phyloP scores from a whole-genome alignment of 2,113 vertebrate species.

The Climacteris rufus region DNA sequence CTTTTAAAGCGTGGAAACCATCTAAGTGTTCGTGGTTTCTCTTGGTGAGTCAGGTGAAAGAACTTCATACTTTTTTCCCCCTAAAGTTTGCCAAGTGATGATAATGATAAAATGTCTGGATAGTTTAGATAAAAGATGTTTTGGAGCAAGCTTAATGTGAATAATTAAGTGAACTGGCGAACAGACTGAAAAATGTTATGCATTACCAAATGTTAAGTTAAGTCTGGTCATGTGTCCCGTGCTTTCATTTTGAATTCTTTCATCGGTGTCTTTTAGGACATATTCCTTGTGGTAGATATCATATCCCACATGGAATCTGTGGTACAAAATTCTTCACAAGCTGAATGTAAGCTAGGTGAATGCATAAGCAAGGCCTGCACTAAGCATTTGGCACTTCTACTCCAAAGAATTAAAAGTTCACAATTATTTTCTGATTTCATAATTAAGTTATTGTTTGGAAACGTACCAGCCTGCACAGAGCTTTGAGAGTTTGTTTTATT shows the following conservation, averaged over 20 bases:
- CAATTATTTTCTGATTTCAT: not conserved
- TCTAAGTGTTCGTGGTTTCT: not conserved
- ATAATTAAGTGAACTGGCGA: not conserved
- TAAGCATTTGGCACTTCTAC: not conserved
- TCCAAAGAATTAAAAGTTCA: not conserved
- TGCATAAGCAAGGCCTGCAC: not conserved
- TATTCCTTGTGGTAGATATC: not conserved
- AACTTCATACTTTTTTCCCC: not conserved
- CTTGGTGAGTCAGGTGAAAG: not conserved
- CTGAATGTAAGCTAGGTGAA: not conserved
- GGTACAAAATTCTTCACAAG: not conserved
- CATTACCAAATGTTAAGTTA: not conserved
- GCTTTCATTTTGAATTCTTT: not conserved
- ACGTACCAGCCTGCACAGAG: not conserved
- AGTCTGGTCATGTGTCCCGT: not conserved
- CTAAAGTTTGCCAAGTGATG: not conserved
- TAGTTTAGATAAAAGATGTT: not conserved
- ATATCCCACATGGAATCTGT: not conserved
- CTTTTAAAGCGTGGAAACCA: not conserved
- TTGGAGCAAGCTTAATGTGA: not conserved
- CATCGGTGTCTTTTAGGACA: not conserved
- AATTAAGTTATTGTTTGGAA: not conserved
- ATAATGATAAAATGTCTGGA: not conserved
- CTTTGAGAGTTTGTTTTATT: not conserved
- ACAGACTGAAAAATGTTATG: not conserved